Evolutionary conservation across 1,140 invertebrate genomes (phyloP).

Genomic region (Dendroctonus ponderosae): DNA sequence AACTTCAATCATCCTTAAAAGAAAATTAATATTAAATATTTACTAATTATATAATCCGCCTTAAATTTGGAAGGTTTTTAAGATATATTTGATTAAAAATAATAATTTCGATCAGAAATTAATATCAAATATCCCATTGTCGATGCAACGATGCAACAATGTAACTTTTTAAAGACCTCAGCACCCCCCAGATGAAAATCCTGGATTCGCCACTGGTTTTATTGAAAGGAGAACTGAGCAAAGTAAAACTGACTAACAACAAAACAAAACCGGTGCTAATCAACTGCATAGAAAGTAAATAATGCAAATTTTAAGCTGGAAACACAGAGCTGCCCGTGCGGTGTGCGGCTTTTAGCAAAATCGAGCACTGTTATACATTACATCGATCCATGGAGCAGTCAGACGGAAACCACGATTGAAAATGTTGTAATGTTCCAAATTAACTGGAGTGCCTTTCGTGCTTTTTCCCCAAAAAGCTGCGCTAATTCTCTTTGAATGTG

Average conservation of each 20-base stretch:
- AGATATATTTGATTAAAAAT: no score
- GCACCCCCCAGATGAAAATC: no score
- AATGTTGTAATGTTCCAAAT: conserved; percentile 40
- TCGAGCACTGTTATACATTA: conserved; percentile 34
- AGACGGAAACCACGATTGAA: conserved; percentile 41
- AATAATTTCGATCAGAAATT: no score
- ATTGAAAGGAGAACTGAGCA: no score
- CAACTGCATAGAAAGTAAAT: conserved; percentile 11
- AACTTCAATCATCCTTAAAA: no score
- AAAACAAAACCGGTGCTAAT: not conserved
- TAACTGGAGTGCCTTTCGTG: conserved; percentile 33
- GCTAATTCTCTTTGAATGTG: conserved; percentile 28
- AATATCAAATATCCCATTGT: no score
- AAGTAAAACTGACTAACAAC: not conserved
- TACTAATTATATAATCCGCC: no score
- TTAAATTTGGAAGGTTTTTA: no score
- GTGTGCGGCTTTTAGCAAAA: conserved; percentile 35
- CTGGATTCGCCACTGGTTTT: no score
- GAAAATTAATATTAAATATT: no score
- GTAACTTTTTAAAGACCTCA: no score
- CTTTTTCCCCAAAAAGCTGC: conserved; percentile 27
- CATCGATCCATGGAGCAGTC: conserved; percentile 40
- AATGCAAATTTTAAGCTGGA: conserved; percentile 32
- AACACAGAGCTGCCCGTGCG: conserved; percentile 9
- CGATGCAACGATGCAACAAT: no score